Evolutionary conservation across 2,113 vertebrate genomes (phyloP).

Genomic region (Eudyptes chrysolophus): DNA sequence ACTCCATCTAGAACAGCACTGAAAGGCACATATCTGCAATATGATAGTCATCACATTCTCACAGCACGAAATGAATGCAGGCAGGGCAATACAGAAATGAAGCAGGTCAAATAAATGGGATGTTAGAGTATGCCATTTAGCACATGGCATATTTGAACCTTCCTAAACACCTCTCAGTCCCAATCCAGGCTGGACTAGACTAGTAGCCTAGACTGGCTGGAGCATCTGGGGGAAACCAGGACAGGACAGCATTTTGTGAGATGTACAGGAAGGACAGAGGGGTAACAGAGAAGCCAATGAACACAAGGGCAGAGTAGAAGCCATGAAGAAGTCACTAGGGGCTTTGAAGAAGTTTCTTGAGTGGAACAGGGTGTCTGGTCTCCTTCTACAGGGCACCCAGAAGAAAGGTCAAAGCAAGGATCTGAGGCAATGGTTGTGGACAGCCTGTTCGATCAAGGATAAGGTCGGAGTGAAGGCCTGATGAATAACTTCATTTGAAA

Average conservation of each 20-base stretch:
- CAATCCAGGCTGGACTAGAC: not conserved
- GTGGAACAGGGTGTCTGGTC: not conserved
- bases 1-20: not conserved
- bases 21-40: not conserved
- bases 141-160: not conserved
- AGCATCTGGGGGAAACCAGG: not conserved
- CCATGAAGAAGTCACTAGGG: not conserved
- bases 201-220: not conserved
- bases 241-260: not conserved
- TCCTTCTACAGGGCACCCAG: not conserved
- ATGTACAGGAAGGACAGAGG: not conserved
- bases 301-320: not conserved
- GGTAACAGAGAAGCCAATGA: not conserved
- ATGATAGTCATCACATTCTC: not conserved
- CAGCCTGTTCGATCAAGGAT: not conserved
- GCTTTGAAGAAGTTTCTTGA: not conserved
- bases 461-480: not conserved
- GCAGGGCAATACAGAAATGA: not conserved
- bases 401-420: not conserved
- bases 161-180: not conserved
- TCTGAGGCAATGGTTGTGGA: not conserved
- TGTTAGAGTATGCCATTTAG: not conserved
- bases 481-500: not conserved
- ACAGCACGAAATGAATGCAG: not conserved
- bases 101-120: not conserved